Percentiles rank a stretch among this genome's conserved stretches.
phyloP scores from a whole-genome alignment of 2,113 vertebrate species.

The Nanorana parkeri region DNA sequence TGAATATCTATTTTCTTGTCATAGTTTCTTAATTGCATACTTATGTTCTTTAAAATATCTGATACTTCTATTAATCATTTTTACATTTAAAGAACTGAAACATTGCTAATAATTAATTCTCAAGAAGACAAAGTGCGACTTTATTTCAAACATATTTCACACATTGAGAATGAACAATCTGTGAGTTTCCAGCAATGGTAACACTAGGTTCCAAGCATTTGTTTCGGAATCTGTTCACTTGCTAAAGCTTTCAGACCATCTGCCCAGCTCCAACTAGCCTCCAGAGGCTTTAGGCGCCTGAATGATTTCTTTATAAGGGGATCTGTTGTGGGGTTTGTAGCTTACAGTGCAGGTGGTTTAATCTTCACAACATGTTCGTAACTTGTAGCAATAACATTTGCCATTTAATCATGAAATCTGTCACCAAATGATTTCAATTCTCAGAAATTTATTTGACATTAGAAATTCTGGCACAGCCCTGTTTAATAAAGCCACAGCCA shows the following conservation, averaged over 20 bases:
- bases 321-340: slow-evolving; percentile 53
- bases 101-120: neutral
- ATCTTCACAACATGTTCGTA: slow-evolving; percentile 56
- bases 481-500: slow-evolving; percentile 18
- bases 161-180: slow-evolving; percentile 43
- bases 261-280: slow-evolving; percentile 54
- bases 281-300: slow-evolving; percentile 53
- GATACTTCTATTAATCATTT: no score
- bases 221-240: slow-evolving; percentile 49
- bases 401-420: slow-evolving; percentile 56
- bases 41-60: no score
- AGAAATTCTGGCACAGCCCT: slow-evolving; percentile 38
- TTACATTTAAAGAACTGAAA: no score
- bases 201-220: slow-evolving; percentile 44
- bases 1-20: no score
- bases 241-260: slow-evolving; percentile 51
- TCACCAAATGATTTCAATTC: slow-evolving; percentile 56
- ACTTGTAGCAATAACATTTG: slow-evolving; percentile 57
- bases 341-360: slow-evolving; percentile 57
- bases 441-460: slow-evolving; percentile 33
- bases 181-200: slow-evolving; percentile 36
- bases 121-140: neutral
- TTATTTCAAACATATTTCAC: slow-evolving; percentile 26
- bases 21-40: no score
- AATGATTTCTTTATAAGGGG: slow-evolving; percentile 58